Conservation (phyloP, 2,888 invertebrate species). For the Hirtodrosophila duncani region DNA sequence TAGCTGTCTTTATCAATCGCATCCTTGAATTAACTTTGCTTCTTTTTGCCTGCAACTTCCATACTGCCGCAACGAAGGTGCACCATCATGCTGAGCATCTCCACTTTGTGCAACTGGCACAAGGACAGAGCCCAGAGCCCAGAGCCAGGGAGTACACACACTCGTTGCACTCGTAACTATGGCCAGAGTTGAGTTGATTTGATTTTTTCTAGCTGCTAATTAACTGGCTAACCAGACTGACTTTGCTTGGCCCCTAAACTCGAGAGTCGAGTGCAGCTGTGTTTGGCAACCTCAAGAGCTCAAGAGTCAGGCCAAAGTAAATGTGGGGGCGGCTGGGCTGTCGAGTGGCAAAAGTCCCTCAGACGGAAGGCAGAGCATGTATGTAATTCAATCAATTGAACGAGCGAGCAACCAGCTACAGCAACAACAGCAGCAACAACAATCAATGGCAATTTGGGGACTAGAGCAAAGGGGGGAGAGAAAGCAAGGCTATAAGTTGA, state of each 20-base stretch:
- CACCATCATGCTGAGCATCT: background rate
- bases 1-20: background rate
- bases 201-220: conserved; percentile 55
- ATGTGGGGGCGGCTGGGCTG: background rate
- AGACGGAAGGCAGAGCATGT: too few species aligned
- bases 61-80: too few species aligned
- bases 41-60: background rate
- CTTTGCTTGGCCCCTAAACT: conserved; percentile 46
- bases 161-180: too few species aligned
- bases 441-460: too few species aligned
- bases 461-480: conserved; percentile 17
- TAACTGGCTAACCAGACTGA: conserved; percentile 59
- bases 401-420: conserved; percentile 29
- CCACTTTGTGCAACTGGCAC: conserved; percentile 56
- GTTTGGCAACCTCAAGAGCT: conserved; percentile 43
- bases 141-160: too few species aligned
- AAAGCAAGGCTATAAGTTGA: too few species aligned
- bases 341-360: too few species aligned
- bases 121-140: conserved; percentile 45
- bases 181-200: too few species aligned
- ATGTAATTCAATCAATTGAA: conserved; percentile 9
- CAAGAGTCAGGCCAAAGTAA: conserved; percentile 44
- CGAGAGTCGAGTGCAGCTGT: conserved; percentile 17
- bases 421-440: conserved; percentile 13
- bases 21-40: conserved; percentile 8